Base-by-base conservation (phyloP, 1,140 invertebrate genomes). In the Eulimnadia texana region DNA sequence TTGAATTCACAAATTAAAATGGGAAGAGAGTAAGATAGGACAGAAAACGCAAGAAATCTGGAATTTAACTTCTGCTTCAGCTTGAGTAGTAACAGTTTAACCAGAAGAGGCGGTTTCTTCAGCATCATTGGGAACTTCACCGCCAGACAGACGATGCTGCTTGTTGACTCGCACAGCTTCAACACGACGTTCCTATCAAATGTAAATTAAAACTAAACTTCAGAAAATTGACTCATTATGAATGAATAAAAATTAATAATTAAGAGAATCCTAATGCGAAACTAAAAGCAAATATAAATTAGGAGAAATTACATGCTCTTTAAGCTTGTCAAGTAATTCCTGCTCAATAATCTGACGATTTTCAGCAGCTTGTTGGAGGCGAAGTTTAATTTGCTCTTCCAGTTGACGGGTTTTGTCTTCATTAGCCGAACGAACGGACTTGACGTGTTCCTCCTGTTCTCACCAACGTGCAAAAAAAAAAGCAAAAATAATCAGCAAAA, bases 91-190 rank as follows among this genome's bases (percentile, higher is more conserved):
- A n/a, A n/a, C n/a, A n/a, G n/a, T n/a, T n/a, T 58, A 58, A 42
- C 55, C 55, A 27, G 55, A 58, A 58, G 55, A 58, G 29, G 55
- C 55, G 23, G 55, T 58, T 33, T 58, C 55, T 27, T 42, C 33
- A 6, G 55, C 22, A 28, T 58, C 55, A 29, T 20, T 27, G 55
- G 27, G 28, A n/a, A 33, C 20, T 58, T 27, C 42, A 33, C 55
- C 55, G n/a, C 55, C 42, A 22, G 28, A 27, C 2, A 29, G 27
- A 27, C 28, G 42, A n/a, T 42, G 55, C 24, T 58, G 55, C 55
- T 58, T 58, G 55, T 58, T 58, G 27, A 33, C 23, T 16, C 55
- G 55, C 28, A 42, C 55, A 27, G 42, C 16, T 33, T 58, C 55
- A 33, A 58, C 20, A 27, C 55, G 55, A 33, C 55, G 55, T 58